Percentiles rank a stretch among this genome's conserved stretches.
phyloP scores from a whole-genome alignment of 2,888 invertebrate genomes.

The Mythimna loreyi region DNA sequence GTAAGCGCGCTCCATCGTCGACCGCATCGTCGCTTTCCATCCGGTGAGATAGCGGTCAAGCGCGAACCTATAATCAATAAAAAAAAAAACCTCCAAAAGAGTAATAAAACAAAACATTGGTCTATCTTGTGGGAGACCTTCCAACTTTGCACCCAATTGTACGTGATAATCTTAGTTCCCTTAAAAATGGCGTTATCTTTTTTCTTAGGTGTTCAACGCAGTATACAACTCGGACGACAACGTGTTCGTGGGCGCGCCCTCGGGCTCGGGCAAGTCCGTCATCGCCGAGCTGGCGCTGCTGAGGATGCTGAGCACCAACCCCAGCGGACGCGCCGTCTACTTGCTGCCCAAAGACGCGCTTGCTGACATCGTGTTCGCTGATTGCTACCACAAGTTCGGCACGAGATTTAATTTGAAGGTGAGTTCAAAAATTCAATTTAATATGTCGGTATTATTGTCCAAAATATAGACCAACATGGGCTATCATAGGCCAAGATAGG shows the following conservation, averaged over 20 bases:
- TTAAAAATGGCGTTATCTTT: not conserved
- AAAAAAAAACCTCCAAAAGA: no score
- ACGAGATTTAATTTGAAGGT: constrained; percentile 64
- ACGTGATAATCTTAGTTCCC: no score
- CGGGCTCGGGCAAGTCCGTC: constrained; percentile 98
- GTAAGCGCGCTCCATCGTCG: no score
- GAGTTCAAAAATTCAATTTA: no score
- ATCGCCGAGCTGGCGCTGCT: constrained; percentile 99
- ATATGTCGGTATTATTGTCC: no score
- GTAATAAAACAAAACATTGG: no score
- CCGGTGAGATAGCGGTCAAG: no score
- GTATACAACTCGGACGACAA: constrained; percentile 99
- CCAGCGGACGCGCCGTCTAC: constrained; percentile 97
- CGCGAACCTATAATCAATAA: no score
- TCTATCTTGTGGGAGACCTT: no score
- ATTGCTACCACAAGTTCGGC: constrained; percentile 98
- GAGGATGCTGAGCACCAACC: constrained; percentile 94
- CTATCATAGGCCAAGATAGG: not conserved
- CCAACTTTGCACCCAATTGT: no score
- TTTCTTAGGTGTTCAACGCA: constrained; percentile 97
- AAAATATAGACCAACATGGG: no score
- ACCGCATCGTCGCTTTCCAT: no score
- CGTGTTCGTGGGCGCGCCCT: constrained; percentile 98
- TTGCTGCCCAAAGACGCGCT: constrained; percentile 97
- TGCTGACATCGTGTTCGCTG: constrained; percentile 96